Evolutionary conservation across 2,113 vertebrate species (phyloP).

Genomic region (Trichechus manatus): DNA sequence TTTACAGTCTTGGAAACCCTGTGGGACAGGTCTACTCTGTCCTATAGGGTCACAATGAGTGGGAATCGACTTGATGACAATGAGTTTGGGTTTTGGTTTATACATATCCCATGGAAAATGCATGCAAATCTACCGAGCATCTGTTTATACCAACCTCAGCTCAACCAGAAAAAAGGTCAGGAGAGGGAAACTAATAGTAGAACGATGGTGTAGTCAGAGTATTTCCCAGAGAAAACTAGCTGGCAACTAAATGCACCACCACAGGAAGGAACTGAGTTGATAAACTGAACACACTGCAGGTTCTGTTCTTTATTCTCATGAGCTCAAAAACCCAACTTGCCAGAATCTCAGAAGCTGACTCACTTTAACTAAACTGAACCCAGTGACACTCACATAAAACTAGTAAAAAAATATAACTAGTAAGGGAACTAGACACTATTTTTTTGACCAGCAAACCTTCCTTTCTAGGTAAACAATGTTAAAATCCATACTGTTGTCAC

Average conservation of each 20-base stretch:
- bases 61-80: too few relatives aligned
- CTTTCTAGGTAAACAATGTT: not conserved
- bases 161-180: slow-evolving; percentile 1
- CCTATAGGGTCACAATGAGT: too few relatives aligned
- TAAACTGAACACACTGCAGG: not conserved
- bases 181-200: not conserved
- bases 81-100: not conserved
- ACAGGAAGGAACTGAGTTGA: not conserved
- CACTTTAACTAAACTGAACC: not conserved
- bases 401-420: not conserved
- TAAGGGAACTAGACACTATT: not conserved
- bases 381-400: not conserved
- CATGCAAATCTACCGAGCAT: slow-evolving; percentile 27
- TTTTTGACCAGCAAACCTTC: not conserved
- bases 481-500: not conserved
- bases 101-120: slow-evolving; percentile 25
- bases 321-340: slow-evolving; percentile 22
- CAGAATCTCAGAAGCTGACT: slow-evolving; percentile 29
- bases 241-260: slow-evolving; percentile 4
- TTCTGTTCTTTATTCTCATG: not conserved
- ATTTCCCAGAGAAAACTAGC: slow-evolving; percentile 8
- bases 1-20: too few relatives aligned
- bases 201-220: not conserved
- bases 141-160: slow-evolving; percentile 26
- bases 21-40: too few relatives aligned